A percentile compares a stretch with the other conserved stretches of the same genome.
Conservation (phyloP, 2,888 invertebrate genomes). For the Sycophila texana region DNA sequence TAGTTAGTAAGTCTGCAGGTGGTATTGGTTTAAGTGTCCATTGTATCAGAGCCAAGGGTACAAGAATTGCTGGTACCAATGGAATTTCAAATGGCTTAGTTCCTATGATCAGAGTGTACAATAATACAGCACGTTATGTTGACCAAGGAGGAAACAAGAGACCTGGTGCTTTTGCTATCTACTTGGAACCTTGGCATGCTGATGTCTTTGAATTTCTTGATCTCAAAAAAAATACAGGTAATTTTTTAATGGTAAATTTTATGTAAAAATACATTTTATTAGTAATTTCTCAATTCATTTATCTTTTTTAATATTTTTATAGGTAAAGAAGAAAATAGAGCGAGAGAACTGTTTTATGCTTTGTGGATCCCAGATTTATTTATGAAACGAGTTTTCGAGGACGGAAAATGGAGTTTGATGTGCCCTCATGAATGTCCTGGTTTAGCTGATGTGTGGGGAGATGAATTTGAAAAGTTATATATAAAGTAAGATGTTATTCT, state of each 20-base stretch:
- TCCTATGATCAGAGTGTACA: constrained; percentile 96
- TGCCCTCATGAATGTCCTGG: constrained; percentile 96
- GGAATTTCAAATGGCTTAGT: constrained; percentile 96
- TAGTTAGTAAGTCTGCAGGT: constrained; percentile 97
- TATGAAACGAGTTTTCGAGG: constrained; percentile 93
- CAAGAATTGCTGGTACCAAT: constrained; percentile 95
- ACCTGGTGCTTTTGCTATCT: constrained; percentile 98
- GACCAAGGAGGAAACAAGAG: constrained; percentile 99
- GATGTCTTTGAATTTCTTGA: constrained; percentile 97
- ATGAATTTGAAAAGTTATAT: constrained; percentile 94
- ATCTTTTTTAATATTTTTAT: constrained; percentile 28
- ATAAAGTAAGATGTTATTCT: constrained; percentile 77
- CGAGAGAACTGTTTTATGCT: constrained; percentile 96
- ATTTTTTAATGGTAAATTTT: background rate
- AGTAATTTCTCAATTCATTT: background rate
- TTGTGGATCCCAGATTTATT: constrained; percentile 99
- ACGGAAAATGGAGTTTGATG: constrained; percentile 96
- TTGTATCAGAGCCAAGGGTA: constrained; percentile 94
- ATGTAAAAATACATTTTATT: background rate
- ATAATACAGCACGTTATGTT: constrained; percentile 96
- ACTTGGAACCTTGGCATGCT: constrained; percentile 99
- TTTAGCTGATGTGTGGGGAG: constrained; percentile 94
- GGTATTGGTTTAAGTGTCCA: constrained; percentile 98
- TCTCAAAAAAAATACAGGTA: constrained; percentile 92
- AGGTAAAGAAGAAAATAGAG: constrained; percentile 94